These are phyloP conservation scores for Callinectes sapidus DNA, from an alignment of 2,888 invertebrate species.

Conservation along the genomic window DNA sequence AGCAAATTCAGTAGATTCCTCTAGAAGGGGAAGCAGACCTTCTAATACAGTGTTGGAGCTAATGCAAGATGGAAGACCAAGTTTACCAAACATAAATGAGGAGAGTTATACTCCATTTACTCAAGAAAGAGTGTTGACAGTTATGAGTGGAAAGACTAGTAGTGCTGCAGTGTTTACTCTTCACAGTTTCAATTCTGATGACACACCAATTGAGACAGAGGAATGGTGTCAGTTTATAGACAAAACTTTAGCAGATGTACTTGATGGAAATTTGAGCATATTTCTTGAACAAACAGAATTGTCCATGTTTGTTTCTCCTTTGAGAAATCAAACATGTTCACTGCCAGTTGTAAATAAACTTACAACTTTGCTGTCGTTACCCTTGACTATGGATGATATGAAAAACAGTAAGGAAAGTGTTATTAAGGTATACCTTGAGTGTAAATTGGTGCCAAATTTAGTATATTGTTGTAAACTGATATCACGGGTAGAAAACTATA, in stretches of 20 bases:
- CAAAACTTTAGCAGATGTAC: conserved; percentile 87
- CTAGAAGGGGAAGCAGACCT: conserved; percentile 69
- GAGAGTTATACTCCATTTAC: conserved; percentile 68
- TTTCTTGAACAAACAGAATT: conserved; percentile 66
- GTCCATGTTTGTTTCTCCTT: conserved; percentile 70
- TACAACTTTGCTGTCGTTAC: conserved; percentile 60
- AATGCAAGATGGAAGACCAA: conserved; percentile 62
- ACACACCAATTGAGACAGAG: conserved; percentile 84
- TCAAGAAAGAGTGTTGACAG: conserved; percentile 59
- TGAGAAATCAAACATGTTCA: conserved; percentile 68
- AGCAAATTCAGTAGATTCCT: conserved; percentile 68
- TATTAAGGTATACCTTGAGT: conserved; percentile 64
- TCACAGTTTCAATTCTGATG: conserved; percentile 74
- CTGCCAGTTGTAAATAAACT: conserved; percentile 70
- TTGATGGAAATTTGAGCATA: conserved; percentile 75
- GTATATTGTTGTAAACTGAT: conserved; percentile 69
- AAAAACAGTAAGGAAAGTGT: conserved; percentile 57
- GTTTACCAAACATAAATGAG: conserved; percentile 69
- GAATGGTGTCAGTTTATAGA: conserved; percentile 91
- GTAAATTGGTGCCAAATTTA: conserved; percentile 70
- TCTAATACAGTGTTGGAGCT: conserved; percentile 57
- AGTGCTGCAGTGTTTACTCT: conserved; percentile 73
- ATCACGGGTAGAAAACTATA: conserved; percentile 53
- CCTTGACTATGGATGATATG: conserved; percentile 68
- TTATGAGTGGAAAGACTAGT: conserved; percentile 67